Base-by-base conservation (phyloP, 2,797 vertebrate species). In the Pterois miles region DNA sequence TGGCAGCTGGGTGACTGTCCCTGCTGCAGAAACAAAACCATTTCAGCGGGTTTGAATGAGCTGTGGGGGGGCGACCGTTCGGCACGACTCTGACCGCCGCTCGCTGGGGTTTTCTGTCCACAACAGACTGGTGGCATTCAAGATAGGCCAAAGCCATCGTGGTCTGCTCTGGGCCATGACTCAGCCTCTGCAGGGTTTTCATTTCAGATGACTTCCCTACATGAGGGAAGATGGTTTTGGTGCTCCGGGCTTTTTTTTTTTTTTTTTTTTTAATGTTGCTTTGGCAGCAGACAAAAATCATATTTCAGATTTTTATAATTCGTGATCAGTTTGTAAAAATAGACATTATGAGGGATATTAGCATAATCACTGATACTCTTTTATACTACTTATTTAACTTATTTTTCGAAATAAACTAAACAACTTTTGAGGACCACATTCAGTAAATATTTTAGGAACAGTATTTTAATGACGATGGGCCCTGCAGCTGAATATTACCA, bases 21-120 rank as follows among this genome's bases (percentile, higher is more conserved):
- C 34, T 13, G 25, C 71, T 46, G 38, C 60, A 3, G 27, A 70
- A 71, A 83, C 64, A 67, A 58, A 82, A 71, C 52, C 43, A 59
- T 57, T 67, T 73, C 18, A 76, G 40, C 60, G 77, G 48, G 62
- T 84, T 64, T 80, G 71, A 82, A 81, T 63, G 36, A 58, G 71
- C 67, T 68, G 6, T 5, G 12, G 62, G 62, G 27, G 71, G 67
- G 31, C 7, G 1, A 60, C 11, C 9, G 54, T 3, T 50, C 2
- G 12, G 29, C 12, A 27, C n/a, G 16, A 34, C 38, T n/a, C 20
- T 48, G 62, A 27, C 48, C 7, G 16, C 23, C 0, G 27, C 48
- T 53, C 64, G 40, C 29, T 27, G 63, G 63, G 29, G 23, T 43
- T 65, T 34, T 43, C 38, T 60, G 62, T 58, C 65, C 69, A 63